phyloP scores from a whole-genome alignment of 2,797 vertebrate species.

The Mus caroli region DNA sequence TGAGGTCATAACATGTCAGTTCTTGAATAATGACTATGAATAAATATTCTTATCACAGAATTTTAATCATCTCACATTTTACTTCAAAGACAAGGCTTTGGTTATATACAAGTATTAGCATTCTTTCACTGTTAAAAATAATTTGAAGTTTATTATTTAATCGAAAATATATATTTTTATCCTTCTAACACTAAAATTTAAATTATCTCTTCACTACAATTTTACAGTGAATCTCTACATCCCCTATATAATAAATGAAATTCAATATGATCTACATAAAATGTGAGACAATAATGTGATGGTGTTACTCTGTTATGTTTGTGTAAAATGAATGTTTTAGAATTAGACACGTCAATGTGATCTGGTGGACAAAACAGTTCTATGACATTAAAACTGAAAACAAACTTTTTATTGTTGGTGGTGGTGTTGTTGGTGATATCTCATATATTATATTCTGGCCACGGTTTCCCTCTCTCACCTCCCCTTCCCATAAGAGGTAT shows the following conservation, averaged over 20 bases:
- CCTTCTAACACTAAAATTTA: conserved; percentile 67
- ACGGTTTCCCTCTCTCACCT: background rate
- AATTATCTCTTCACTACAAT: conserved; percentile 59
- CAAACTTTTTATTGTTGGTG: background rate
- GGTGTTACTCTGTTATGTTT: background rate
- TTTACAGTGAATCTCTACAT: background rate
- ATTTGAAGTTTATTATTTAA: conserved; percentile 50
- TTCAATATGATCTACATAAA: background rate
- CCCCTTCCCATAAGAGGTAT: background rate
- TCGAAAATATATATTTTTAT: conserved; percentile 29
- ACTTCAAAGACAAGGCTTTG: background rate
- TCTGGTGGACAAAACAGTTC: background rate
- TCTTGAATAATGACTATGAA: conserved; percentile 81
- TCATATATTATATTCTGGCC: background rate
- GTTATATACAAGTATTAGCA: conserved; percentile 71
- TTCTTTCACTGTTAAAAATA: background rate
- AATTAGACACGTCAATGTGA: background rate
- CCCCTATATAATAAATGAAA: background rate
- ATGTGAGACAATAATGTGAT: background rate
- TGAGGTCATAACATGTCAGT: conserved; percentile 73
- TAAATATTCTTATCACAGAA: conserved; percentile 81
- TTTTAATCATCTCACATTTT: conserved; percentile 80
- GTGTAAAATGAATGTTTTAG: background rate
- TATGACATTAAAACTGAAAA: background rate
- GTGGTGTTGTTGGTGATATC: too few relatives aligned